Evolutionary conservation across 1,140 invertebrate genomes (phyloP), one percentile per base, ranked within the genome.

Genomic region (Cataglyphis hispanica): DNA sequence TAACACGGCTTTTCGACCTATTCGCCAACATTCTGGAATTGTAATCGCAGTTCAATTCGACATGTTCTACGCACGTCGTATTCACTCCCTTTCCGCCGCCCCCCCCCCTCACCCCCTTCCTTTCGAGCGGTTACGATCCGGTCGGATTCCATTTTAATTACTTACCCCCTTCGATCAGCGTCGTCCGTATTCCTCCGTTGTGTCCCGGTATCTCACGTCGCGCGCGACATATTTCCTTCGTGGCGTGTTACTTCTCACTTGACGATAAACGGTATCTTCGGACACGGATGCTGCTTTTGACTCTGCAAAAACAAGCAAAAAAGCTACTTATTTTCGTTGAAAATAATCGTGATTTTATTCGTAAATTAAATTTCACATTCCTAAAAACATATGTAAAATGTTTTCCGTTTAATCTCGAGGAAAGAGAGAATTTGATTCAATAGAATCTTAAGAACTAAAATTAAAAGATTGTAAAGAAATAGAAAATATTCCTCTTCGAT

Each of bases 131-230:
- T 84, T 84, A 84, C 64, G 63, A 87, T 84, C 50, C 22, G 85
- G 66, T 83, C 86, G 90, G 87, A 93, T 93, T 92, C 92, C 91
- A 87, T 93, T 93, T 93, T 93, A 93, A 93, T 93, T 93, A 93
- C 91, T 93, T 93, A 90, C 91, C 46, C 46, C 46, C 85, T 58
- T 74, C 63, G 66, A 76, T 58, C 66, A 70, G 27, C 69, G 53
- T 75, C 43, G 50, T n/a, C 63, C 46, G 46, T 50, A 22, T 13
- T 6, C 60, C 64, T 11, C 46, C 37, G 16, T 34, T 6, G 22
- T 66, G 16, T 22, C 8, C 8, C 31, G 31, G n/a, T 67, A 43
- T 50, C 64, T 58, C 58, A 46, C n/a, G 10, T 43, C 46, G 66
- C 37, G 10, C 25, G 40, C 58, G 64, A 58, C 34, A 43, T 37